Conservation (phyloP, 2,797 vertebrate genomes). For the Takifugu rubripes region DNA sequence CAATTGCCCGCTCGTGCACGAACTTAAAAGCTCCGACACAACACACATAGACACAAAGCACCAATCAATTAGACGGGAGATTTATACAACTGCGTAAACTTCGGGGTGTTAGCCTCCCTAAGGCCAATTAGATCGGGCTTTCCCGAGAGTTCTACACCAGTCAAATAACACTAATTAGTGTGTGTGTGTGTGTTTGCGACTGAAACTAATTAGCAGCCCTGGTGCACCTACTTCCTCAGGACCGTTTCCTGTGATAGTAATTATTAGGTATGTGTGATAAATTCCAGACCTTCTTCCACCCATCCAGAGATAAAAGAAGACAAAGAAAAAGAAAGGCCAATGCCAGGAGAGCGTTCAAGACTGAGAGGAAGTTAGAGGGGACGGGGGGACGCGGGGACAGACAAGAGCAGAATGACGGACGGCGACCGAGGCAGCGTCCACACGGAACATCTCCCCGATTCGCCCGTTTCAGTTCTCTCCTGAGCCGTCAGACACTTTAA, state of each 20-base stretch:
- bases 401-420: conserved; percentile 1
- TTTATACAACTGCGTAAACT: conserved; percentile 53
- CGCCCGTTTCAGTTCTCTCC: neutral
- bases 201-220: conserved; percentile 72
- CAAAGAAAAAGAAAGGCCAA: conserved; percentile 20
- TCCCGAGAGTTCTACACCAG: conserved; percentile 37
- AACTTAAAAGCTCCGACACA: conserved; percentile 19
- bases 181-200: conserved; percentile 55
- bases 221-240: conserved; percentile 67
- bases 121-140: conserved; percentile 54
- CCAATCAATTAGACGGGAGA: conserved; percentile 62
- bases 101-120: conserved; percentile 46
- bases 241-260: conserved; percentile 76
- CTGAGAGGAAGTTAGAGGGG: conserved; percentile 32
- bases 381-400: conserved; percentile 26
- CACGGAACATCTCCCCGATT: conserved; percentile 2
- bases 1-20: conserved; percentile 46
- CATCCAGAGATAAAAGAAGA: conserved; percentile 36
- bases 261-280: conserved; percentile 79
- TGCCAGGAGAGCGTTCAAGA: conserved; percentile 11
- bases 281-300: conserved; percentile 68
- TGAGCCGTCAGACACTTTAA: conserved; percentile 15
- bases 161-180: conserved; percentile 64
- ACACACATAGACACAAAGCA: conserved; percentile 28
- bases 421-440: conserved; percentile 15